A percentile compares a stretch with the other conserved stretches of the same genome.
Conservation (phyloP, 2,888 invertebrate genomes). For the Pocota personata region DNA sequence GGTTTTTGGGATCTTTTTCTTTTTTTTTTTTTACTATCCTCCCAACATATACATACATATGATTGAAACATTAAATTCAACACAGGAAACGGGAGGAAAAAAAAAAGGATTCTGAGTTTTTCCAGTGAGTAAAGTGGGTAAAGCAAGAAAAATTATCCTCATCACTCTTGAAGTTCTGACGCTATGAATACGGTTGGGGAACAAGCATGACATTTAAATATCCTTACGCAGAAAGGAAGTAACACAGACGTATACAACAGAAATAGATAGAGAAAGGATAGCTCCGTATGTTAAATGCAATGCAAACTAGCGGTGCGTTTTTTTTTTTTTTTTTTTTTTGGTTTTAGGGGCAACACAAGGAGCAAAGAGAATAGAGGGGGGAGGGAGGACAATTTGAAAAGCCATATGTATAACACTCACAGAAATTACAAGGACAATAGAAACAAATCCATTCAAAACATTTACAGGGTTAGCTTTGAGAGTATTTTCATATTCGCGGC, state of each 20-base stretch:
- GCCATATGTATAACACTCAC: conserved; percentile 68
- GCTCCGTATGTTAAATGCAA: conserved; percentile 68
- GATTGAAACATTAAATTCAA: conserved; percentile 58
- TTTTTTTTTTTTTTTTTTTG: conserved; percentile 12
- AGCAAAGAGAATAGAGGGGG: conserved; percentile 18
- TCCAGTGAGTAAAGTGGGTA: conserved; percentile 36
- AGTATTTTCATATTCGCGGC: conserved; percentile 38
- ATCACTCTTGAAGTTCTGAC: conserved; percentile 65
- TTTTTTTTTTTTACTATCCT: background rate
- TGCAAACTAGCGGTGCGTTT: conserved; percentile 62
- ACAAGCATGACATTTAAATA: conserved; percentile 70
- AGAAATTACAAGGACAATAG: conserved; percentile 67
- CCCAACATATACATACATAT: conserved; percentile 24
- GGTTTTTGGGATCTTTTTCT: background rate
- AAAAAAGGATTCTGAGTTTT: conserved; percentile 6
- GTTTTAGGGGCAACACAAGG: conserved; percentile 35
- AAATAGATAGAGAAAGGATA: conserved; percentile 55
- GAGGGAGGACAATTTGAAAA: conserved; percentile 47
- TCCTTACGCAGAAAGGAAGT: conserved; percentile 55
- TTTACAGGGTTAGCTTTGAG: conserved; percentile 58
- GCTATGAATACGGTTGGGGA: conserved; percentile 64
- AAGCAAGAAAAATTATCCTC: conserved; percentile 65
- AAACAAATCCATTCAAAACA: conserved; percentile 70
- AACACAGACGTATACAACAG: conserved; percentile 51
- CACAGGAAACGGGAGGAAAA: conserved; percentile 16